Evolutionary conservation across 2,797 vertebrate genomes (phyloP).

Genomic region (Enteromius thamalakanensis): DNA sequence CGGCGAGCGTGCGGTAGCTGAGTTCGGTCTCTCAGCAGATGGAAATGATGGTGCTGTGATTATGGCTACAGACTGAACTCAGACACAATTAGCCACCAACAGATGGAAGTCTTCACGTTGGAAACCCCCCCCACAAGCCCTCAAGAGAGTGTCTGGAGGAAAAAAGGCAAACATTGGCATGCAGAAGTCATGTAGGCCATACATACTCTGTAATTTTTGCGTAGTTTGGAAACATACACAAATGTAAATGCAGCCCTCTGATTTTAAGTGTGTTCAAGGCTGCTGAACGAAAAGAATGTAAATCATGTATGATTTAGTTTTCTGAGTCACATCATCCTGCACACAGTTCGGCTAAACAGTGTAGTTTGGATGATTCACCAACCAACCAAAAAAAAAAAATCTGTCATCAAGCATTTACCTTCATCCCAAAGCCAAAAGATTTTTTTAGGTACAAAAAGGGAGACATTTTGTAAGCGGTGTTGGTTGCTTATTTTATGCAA

Average conservation of each 20-base stretch:
- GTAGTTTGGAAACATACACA: conserved; percentile 39
- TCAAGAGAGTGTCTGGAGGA: conserved; percentile 38
- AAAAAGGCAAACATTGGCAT: conserved; percentile 47
- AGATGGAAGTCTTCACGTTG: conserved; percentile 64
- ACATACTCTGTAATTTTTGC: conserved; percentile 31
- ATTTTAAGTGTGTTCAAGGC: conserved; percentile 26
- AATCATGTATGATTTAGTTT: conserved; percentile 28
- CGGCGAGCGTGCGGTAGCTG: conserved; percentile 53
- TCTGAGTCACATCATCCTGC: conserved; percentile 19
- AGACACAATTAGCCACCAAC: conserved; percentile 70
- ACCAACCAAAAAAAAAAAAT: not conserved
- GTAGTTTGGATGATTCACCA: not conserved
- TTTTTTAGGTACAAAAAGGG: not conserved
- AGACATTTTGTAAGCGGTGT: not conserved
- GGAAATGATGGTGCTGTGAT: conserved; percentile 71
- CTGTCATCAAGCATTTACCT: conserved; percentile 13
- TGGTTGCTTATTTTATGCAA: not conserved
- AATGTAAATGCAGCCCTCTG: conserved; percentile 30
- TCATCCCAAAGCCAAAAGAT: not conserved
- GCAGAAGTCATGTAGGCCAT: conserved; percentile 28
- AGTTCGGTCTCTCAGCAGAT: conserved; percentile 65
- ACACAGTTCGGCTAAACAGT: not conserved
- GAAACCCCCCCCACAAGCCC: conserved; percentile 30
- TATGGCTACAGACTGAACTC: conserved; percentile 66
- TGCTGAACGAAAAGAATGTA: conserved; percentile 36